Percentiles rank a stretch among this genome's conserved stretches.
These are phyloP conservation scores for Hetaerina titia DNA, from an alignment of 2,888 invertebrate genomes.

Conservation along the genomic window DNA sequence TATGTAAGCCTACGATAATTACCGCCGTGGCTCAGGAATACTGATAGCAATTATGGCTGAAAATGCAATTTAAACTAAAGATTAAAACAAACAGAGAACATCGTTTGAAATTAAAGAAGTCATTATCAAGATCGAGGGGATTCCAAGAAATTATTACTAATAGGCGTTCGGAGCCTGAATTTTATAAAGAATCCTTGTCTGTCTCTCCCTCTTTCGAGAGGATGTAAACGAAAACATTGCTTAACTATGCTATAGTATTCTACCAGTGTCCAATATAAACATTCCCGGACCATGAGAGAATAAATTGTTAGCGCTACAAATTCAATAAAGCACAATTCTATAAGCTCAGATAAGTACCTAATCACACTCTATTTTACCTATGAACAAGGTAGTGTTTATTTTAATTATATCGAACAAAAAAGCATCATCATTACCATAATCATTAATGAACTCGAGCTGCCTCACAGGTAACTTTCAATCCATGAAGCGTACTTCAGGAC, in stretches of 20 bases:
- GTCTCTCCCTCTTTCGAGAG: conserved; percentile 52
- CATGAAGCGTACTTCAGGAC: conserved; percentile 63
- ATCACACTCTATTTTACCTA: conserved; percentile 41
- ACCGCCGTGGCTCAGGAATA: too few species aligned
- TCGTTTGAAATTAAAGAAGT: too few species aligned
- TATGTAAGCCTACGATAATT: too few species aligned
- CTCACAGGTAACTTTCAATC: conserved; percentile 65
- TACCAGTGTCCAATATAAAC: conserved; percentile 32
- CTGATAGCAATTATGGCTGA: too few species aligned
- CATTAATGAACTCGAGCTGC: conserved; percentile 65
- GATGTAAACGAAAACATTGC: conserved; percentile 39
- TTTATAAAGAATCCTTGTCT: not conserved
- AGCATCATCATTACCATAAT: conserved; percentile 67
- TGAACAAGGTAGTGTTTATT: conserved; percentile 50
- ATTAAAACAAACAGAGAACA: too few species aligned
- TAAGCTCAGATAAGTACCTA: conserved; percentile 56
- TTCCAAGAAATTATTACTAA: not conserved
- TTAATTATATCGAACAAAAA: conserved; percentile 67
- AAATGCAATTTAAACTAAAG: too few species aligned
- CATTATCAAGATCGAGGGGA: not conserved
- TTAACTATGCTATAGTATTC: conserved; percentile 50
- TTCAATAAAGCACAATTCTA: conserved; percentile 57
- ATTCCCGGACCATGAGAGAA: conserved; percentile 19
- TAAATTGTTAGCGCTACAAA: conserved; percentile 23
- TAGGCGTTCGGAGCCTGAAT: not conserved